These are phyloP conservation scores for Nibea albiflora DNA, from an alignment of 2,113 vertebrate species.

Conservation along the genomic window DNA sequence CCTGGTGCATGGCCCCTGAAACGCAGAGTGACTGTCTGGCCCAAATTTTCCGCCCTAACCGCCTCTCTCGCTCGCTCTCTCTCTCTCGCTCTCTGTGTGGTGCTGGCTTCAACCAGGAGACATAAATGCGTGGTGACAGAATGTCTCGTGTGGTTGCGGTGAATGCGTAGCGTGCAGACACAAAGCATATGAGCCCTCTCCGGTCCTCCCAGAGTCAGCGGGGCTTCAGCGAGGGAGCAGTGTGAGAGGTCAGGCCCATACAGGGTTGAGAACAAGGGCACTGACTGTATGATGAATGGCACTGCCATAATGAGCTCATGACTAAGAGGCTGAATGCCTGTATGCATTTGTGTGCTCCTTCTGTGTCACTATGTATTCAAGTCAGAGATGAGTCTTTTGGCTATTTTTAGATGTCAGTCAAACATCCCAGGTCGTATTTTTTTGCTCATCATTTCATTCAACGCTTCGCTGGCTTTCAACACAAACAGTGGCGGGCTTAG, in stretches of 20 bases:
- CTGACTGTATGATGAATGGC: conserved; percentile 41
- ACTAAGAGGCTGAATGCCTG: conserved; percentile 24
- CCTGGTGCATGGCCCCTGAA: conserved; percentile 12
- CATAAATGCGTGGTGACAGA: conserved; percentile 69
- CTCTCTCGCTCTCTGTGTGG: conserved; percentile 18
- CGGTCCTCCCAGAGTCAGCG: conserved; percentile 36
- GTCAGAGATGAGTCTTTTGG: conserved; percentile 42
- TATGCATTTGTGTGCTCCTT: conserved; percentile 14
- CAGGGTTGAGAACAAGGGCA: conserved; percentile 41
- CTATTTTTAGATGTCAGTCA: conserved; percentile 40
- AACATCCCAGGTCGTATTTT: conserved; percentile 1
- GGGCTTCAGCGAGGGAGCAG: conserved; percentile 50
- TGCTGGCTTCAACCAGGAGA: conserved; percentile 50
- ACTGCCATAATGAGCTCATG: conserved; percentile 57
- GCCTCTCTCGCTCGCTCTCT: neutral
- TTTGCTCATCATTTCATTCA: conserved; percentile 25
- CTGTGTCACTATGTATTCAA: conserved; percentile 36
- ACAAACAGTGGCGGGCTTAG: neutral
- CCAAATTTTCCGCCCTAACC: neutral
- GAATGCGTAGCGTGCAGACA: conserved; percentile 68
- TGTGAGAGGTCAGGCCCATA: conserved; percentile 41
- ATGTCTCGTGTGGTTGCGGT: conserved; percentile 56
- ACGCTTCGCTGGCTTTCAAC: neutral
- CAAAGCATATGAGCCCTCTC: conserved; percentile 63
- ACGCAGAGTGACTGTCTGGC: conserved; percentile 11